Conservation (phyloP, 2,888 invertebrate species). For the Metalampra italica region DNA sequence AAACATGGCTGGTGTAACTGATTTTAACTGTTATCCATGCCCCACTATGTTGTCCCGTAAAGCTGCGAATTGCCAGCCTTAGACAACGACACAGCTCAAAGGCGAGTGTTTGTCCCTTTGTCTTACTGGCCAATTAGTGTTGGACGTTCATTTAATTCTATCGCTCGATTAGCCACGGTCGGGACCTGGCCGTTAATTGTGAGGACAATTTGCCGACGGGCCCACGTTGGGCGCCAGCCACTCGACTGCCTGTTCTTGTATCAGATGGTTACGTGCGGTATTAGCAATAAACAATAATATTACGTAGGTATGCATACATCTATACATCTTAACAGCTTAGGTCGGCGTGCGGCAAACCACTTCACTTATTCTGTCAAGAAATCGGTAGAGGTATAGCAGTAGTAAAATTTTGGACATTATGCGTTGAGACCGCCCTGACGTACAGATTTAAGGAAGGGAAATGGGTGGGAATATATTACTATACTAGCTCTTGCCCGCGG, state of each 20-base stretch:
- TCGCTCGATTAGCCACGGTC: slow-evolving; percentile 75
- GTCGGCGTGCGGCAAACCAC: neutral
- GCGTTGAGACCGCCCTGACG: too few relatives aligned
- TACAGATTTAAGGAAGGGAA: too few relatives aligned
- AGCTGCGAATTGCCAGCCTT: neutral
- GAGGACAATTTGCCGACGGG: slow-evolving; percentile 56
- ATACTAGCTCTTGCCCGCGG: too few relatives aligned
- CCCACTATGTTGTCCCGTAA: neutral
- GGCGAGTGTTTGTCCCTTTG: slow-evolving; percentile 77
- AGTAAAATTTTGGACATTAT: too few relatives aligned
- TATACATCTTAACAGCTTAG: neutral
- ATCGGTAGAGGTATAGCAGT: too few relatives aligned
- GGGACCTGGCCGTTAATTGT: slow-evolving; percentile 71
- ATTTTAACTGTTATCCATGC: neutral
- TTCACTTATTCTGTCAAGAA: too few relatives aligned
- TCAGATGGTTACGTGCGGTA: neutral
- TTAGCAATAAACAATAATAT: neutral
- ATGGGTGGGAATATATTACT: too few relatives aligned
- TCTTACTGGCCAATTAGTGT: slow-evolving; percentile 76
- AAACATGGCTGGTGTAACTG: too few relatives aligned
- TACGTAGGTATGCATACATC: neutral
- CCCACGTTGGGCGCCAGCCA: slow-evolving; percentile 48
- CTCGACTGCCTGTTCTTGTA: neutral
- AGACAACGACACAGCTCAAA: slow-evolving; percentile 41
- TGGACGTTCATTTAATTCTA: slow-evolving; percentile 77